Evolutionary conservation across 1,140 invertebrate species (phyloP), one percentile per base, ranked within the genome.

Genomic region (Drosophila kanapiae): DNA sequence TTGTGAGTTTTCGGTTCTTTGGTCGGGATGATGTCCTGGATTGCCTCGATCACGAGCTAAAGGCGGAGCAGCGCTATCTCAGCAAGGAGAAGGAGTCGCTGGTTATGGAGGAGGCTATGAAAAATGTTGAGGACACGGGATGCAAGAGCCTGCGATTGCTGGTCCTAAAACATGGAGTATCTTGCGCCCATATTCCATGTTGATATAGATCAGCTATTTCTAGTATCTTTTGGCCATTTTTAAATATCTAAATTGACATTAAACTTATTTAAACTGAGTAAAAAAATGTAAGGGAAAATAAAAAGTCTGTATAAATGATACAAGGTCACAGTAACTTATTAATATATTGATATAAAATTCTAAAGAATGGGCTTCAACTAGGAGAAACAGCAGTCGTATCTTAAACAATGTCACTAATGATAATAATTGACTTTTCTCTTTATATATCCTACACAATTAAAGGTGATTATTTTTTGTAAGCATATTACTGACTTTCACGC

Each of bases 31-130:
- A 92, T 14, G 49, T 92, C 1, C 10, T 11, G 16, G 87, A 80
- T 13, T 92, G 91, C n/a, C 68, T 92, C 37, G 42, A 61, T 5
- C 71, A 61, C 7, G 91, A 91, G 54, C 33, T 85, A 27, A 23
- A 57, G 6, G 35, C 35, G 29, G 60, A 76, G 47, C 61, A 77
- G 11, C 72, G 70, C 4, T 10, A 6, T 2, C 38, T 92, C 13
- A 72, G 43, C 40, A n/a, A 16, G 8, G 8, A 29, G 1, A 60
- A 63, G 18, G 29, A 77, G 61, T 27, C 45, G 0, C 16, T 58
- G 3, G 48, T 92, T 0, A 18, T 90, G 1, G 63, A 43, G 18
- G 54, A 75, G 37, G 81, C 82, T 1, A 10, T 74, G 18, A 3
- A 35, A 4, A 70, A 69, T 31, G 54, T 68, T 7, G 33, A 57